Conservation (phyloP, 2,888 invertebrate species). For the Odontocolon sp. region DNA sequence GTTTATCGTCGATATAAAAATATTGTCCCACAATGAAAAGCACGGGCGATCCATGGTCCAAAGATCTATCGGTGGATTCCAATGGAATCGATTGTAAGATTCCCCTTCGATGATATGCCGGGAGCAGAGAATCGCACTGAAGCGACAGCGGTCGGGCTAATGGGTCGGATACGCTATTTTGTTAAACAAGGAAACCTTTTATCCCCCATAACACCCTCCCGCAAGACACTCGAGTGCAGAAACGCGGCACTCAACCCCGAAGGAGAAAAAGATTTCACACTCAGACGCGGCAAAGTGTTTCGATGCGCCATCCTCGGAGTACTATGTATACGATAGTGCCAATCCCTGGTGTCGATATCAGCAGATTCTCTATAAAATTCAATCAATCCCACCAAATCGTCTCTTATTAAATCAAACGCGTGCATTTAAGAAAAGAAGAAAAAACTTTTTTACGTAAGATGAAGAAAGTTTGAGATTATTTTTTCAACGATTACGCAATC, state of each 20-base stretch:
- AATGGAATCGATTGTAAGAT: slow-evolving; percentile 53
- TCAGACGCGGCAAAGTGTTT: slow-evolving; percentile 55
- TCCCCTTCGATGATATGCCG: slow-evolving; percentile 68
- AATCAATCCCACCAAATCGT: slow-evolving; percentile 20
- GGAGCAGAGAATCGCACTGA: slow-evolving; percentile 75
- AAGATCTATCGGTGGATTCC: slow-evolving; percentile 48
- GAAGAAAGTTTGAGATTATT: too few species aligned
- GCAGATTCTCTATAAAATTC: slow-evolving; percentile 1
- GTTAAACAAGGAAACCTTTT: slow-evolving; percentile 81
- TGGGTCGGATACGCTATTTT: slow-evolving; percentile 79
- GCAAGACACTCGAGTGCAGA: slow-evolving; percentile 68
- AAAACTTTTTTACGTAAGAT: neutral
- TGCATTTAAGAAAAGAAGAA: neutral
- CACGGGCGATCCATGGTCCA: slow-evolving; percentile 40
- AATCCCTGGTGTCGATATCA: slow-evolving; percentile 50
- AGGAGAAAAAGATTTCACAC: slow-evolving; percentile 61
- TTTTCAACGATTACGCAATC: too few species aligned
- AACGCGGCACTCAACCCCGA: slow-evolving; percentile 63
- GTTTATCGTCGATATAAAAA: slow-evolving; percentile 5
- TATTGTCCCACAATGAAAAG: slow-evolving; percentile 4
- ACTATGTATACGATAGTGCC: slow-evolving; percentile 28
- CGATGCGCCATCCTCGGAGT: slow-evolving; percentile 36
- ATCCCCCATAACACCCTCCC: slow-evolving; percentile 70
- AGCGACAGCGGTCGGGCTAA: slow-evolving; percentile 78
- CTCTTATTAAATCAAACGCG: neutral